Percentiles rank a stretch among this genome's conserved stretches.
phyloP scores from a whole-genome alignment of 2,113 vertebrate genomes.

The Furnarius figulus region DNA sequence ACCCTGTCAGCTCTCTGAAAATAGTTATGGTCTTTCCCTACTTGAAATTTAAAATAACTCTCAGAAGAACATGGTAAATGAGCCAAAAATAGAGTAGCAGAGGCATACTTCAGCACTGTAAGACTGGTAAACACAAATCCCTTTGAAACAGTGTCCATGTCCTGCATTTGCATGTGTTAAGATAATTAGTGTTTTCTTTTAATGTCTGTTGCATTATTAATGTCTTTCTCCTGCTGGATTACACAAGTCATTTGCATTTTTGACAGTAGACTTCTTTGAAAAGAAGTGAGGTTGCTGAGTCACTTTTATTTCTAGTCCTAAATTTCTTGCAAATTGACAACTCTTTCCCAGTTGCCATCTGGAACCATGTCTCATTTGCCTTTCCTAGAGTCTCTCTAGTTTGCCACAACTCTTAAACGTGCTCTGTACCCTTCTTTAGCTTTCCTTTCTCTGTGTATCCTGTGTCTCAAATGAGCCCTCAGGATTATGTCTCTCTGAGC shows the following conservation, averaged over 20 bases:
- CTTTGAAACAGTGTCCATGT: background rate
- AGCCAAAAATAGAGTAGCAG: background rate
- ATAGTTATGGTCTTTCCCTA: background rate
- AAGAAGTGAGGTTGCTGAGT: background rate
- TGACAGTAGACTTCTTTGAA: background rate
- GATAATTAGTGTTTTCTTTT: background rate
- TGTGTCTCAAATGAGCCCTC: background rate
- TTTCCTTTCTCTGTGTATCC: background rate
- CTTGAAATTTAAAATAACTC: background rate
- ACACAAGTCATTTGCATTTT: background rate
- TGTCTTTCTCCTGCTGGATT: background rate
- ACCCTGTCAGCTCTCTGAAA: background rate
- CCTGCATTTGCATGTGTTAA: background rate
- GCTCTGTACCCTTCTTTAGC: background rate
- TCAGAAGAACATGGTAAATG: background rate
- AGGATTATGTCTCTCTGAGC: background rate
- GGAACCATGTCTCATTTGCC: background rate
- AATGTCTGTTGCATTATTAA: background rate
- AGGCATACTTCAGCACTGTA: background rate
- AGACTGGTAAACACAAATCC: background rate
- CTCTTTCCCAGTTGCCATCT: background rate
- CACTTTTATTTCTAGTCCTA: background rate
- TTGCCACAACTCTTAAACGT: fast-evolving
- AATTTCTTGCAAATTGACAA: background rate
- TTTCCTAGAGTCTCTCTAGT: background rate